Conservation (phyloP, 2,797 vertebrate species). For the Thalassophryne amazonica region DNA sequence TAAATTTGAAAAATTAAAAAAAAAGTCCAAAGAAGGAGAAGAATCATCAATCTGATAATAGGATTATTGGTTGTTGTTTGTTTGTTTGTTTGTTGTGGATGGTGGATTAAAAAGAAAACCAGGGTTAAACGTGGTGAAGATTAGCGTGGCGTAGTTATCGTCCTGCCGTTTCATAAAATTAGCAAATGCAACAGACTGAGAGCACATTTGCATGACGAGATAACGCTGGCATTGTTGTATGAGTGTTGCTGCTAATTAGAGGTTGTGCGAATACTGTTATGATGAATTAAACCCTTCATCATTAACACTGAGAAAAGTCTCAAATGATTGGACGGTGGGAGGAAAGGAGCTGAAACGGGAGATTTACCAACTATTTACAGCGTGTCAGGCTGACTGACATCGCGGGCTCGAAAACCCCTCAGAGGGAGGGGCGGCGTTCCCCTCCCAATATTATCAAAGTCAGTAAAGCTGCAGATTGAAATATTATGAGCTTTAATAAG, state of each 20-base stretch:
- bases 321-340: conserved; percentile 69
- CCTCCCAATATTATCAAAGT: conserved; percentile 61
- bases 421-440: conserved; percentile 48
- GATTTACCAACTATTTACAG: conserved; percentile 71
- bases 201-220: conserved; percentile 81
- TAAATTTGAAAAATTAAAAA: conserved; percentile 53
- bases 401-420: conserved; percentile 26
- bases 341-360: conserved; percentile 52
- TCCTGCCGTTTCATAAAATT: conserved; percentile 75
- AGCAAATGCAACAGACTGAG: conserved; percentile 77
- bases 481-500: conserved; percentile 69
- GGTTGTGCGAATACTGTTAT: conserved; percentile 80
- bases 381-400: conserved; percentile 72
- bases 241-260: conserved; percentile 80
- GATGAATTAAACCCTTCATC: conserved; percentile 82
- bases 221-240: conserved; percentile 79
- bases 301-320: conserved; percentile 77
- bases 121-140: conserved; percentile 76
- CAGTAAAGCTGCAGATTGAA: conserved; percentile 64
- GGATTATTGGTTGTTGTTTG: conserved; percentile 81
- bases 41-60: conserved; percentile 74
- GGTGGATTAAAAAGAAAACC: conserved; percentile 78
- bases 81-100: conserved; percentile 80
- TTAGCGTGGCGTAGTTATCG: conserved; percentile 75
- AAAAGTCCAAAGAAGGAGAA: conserved; percentile 56